Evolutionary conservation across 2,888 invertebrate species (phyloP), one percentile per base, ranked within the genome.

Genomic region (Ennomos fuscantarius): DNA sequence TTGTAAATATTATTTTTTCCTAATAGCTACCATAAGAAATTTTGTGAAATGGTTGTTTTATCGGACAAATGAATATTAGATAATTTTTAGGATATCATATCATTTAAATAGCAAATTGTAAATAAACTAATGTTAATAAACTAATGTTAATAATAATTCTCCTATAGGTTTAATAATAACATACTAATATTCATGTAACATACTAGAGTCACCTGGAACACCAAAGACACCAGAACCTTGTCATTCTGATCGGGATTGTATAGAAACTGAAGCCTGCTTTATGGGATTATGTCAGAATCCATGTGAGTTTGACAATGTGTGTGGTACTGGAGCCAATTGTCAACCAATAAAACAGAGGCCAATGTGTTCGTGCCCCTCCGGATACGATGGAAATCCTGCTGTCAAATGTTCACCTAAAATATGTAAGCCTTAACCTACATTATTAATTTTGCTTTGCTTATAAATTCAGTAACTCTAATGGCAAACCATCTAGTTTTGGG

Each of bases 201-300:
- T 77, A 86, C 76, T 94, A 95, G 95, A 95, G 93, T 93, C 95
- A 82, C 94, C 94, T 76, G 95, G 94, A 84, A 93, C 93, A 83
- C 93, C 94, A 76, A 95, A 95, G 87, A 94, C 93, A 83, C 95
- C 95, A 75, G 96, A 95, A 88, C 95, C 96, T 79, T 97, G 97
- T 93, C 94, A 95, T 89, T 95, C 95, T 83, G 96, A 97, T 89
- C 95, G 94, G 81, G 96, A 97, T 90, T 97, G 97, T 92, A 95
- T 96, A 89, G 95, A 95, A 81, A 95, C 93, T 70, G 96, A 96
- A 93, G 95, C 96, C 79, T 97, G 97, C 90, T 95, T 96, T 89
- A 95, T 95, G 94, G 95, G 95, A 76, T 89, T 94, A 74, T 97
- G 97, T 89, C 95, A 95, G 86, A 95, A 96, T 89, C 96, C 96